phyloP scores from a whole-genome alignment of 2,113 vertebrate genomes.

The Tenebrosternarchus preto region DNA sequence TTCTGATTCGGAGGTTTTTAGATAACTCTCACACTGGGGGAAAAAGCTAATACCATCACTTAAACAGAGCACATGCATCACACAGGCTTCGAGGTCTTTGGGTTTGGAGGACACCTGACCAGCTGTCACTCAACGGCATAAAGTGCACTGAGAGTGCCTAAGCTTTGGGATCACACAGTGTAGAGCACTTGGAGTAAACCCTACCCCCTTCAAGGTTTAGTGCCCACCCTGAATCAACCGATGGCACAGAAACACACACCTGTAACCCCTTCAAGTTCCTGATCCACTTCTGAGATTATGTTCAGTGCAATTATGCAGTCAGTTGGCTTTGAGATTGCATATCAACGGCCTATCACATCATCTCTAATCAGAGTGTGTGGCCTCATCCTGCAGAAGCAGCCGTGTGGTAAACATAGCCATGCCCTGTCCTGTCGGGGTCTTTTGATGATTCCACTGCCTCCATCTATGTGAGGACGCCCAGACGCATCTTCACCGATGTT shows the following conservation, averaged over 20 bases:
- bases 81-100: neutral
- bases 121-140: neutral
- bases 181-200: too few relatives aligned
- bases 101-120: neutral
- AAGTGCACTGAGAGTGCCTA: neutral
- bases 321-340: constrained; percentile 14
- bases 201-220: too few relatives aligned
- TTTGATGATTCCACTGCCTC: neutral
- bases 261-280: neutral
- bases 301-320: neutral
- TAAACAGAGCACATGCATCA: neutral
- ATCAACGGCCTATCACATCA: constrained; percentile 15
- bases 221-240: too few relatives aligned
- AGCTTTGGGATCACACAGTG: neutral
- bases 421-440: neutral
- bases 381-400: constrained; percentile 10
- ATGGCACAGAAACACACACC: neutral
- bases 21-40: too few relatives aligned
- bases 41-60: neutral
- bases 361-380: constrained; percentile 7
- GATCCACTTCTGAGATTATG: neutral
- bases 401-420: constrained; percentile 25
- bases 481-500: neutral
- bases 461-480: constrained; percentile 24
- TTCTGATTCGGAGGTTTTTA: too few relatives aligned